A percentile compares a stretch with the other conserved stretches of the same genome.
Evolutionary conservation across 2,797 vertebrate genomes (phyloP).

Genomic region (Sorex maritimensis): DNA sequence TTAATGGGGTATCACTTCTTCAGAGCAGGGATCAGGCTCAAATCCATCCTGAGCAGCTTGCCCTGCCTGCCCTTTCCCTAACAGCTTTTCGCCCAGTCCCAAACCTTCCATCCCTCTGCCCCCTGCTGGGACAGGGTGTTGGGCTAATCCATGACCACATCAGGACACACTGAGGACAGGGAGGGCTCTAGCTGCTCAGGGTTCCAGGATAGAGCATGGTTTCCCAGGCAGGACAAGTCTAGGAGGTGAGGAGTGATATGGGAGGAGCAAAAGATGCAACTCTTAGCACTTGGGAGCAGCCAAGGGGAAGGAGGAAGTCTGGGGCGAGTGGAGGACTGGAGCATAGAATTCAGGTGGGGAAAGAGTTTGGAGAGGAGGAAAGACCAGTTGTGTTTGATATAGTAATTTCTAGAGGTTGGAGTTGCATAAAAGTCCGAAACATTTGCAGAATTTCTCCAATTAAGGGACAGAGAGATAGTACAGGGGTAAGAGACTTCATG

Average conservation of each 20-base stretch:
- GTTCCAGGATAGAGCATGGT: background rate
- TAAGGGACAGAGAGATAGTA: background rate
- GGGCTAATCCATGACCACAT: background rate
- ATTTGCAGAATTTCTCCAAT: slow-evolving; percentile 33
- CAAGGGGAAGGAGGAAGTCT: too few species aligned
- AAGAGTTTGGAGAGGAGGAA: background rate
- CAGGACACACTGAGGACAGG: fast-evolving
- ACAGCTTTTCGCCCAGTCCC: slow-evolving; percentile 53
- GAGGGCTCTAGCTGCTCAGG: background rate
- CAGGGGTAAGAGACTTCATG: background rate
- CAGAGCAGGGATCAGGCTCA: slow-evolving; percentile 80
- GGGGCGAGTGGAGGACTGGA: background rate
- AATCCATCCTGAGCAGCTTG: slow-evolving; percentile 55
- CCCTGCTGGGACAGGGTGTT: background rate
- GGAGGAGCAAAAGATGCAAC: background rate
- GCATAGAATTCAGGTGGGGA: background rate
- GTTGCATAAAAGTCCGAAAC: background rate
- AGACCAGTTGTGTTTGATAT: background rate
- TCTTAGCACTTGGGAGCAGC: background rate
- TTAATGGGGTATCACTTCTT: slow-evolving; percentile 81
- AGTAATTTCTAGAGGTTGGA: background rate
- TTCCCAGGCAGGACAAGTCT: background rate
- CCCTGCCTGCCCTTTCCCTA: background rate
- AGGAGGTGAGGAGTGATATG: background rate
- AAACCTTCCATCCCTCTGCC: slow-evolving; percentile 26